Evolutionary conservation across 53 echinoderm and acorn worm genomes (phyloP), one percentile per base, ranked within the genome.

Genomic region (Temnopleurus reevesii): DNA sequence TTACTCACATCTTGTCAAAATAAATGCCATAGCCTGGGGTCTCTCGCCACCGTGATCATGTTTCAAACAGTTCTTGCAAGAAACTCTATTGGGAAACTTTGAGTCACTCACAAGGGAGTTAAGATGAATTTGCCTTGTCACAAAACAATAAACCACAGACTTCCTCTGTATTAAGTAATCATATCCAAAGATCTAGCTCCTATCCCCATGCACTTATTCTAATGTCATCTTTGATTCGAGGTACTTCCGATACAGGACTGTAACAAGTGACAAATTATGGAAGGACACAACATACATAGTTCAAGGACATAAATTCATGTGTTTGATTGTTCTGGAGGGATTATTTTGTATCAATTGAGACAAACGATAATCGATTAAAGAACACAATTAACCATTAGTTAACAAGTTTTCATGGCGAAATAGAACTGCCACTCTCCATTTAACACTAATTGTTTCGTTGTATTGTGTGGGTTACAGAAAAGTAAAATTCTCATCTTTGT

Each of bases 121-220:
- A 79, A 30, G 28, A 28, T 46, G 49, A 83, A 83, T 55, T 83
- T 55, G 83, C 83, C 55, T 19, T 83, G 83, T 83, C 83, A 83
- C 35, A 55, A 55, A 35, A 55, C 36, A 54, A 83, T 53, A 83
- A 83, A 56, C 55, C 33, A 53, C 83, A 83, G 10, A 13, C 28
- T 83, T 83, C 83, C 83, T 55, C 49, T 79, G 45, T 79, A 25
- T 2, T 28, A 46, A 46, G 47, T 29, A 79, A 79, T 79, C 79
- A 17, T 12, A 79, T 79, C 47, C 49, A 17, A 15, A 29, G 0
- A 29, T 49, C 49, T 46, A 29, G 13, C 29, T 10, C 79, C 30
- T 17, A 5, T 49, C 30, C 6, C 15, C 49, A 51, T 8, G 15
- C 8, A 29, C 47, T 41, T 41, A 27, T 29, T 17, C 30, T 24